Evolutionary conservation across 2,113 vertebrate species (phyloP), one percentile per base, ranked within the genome.

Genomic region (Cygnus buccinator): DNA sequence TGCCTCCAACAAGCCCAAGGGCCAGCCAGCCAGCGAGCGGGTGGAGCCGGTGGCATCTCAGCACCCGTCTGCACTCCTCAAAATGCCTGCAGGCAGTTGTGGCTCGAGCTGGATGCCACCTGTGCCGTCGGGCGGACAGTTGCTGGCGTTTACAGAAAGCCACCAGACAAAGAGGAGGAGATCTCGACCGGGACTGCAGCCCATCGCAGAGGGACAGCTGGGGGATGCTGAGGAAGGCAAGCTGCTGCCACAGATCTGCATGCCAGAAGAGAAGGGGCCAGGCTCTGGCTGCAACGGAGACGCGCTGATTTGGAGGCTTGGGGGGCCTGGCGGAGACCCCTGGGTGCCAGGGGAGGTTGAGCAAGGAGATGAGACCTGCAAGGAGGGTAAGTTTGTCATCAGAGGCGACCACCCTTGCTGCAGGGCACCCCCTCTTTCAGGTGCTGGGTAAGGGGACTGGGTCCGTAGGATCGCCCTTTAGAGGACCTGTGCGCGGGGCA

Each of bases 101-200:
- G 6, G 59, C 41, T 4, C 31, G 0, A 63, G 72, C 46, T 87
- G 96, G 93, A 61, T 76, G 43, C 97, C 98, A 43, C 94, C 96
- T 23, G 97, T 92, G 9, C 74, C 93, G 0, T 72, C 8, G 4
- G 71, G 9, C 0, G 31, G 46, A 6, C 90, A 59, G 94, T 22
- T 89, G 97, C 93, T 97, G 97, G 96, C 98, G 84, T 95, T 97
- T 48, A 6, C 97, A 5, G 97, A 98, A 4, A 97, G 98, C 63
- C 98, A 98, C 62, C 98, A 98, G 11, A 94, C 97, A 95, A 98
- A 98, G 46, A 98, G 98, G 87, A 98, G 98, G 97, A 98, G 98
- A 65, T 98, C 98, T 62, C 92, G 85, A 0, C 95, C 87, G 0
- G 94, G 84, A 6, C 96, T 99, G 91, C 98, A 98, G 96, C 98